Percentiles rank a stretch among this genome's conserved stretches.
Evolutionary conservation across 2,113 vertebrate genomes (phyloP).

Genomic region (Tragelaphus scriptus): DNA sequence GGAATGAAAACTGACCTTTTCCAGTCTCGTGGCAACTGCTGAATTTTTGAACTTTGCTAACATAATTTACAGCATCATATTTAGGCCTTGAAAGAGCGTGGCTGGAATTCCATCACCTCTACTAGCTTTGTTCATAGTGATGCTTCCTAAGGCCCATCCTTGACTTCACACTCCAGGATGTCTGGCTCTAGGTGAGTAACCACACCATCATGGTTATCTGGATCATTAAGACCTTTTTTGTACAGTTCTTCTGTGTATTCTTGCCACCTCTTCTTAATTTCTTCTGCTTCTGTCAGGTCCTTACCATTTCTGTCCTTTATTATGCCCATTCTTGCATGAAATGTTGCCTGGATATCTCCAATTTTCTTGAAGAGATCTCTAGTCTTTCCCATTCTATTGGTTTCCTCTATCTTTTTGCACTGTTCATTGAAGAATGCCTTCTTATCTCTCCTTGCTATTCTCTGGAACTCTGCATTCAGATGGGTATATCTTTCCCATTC

Average conservation of each 20-base stretch:
- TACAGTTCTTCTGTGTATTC: background rate
- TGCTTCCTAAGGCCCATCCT: background rate
- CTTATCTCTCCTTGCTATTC: background rate
- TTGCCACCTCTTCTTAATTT: background rate
- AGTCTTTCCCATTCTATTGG: background rate
- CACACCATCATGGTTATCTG: background rate
- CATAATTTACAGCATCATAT: background rate
- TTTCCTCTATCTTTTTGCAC: background rate
- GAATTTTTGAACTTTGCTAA: background rate
- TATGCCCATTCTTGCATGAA: background rate
- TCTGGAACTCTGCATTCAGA: background rate
- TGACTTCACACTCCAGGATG: background rate
- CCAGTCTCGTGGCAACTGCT: background rate
- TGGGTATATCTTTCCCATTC: background rate
- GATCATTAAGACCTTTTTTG: background rate
- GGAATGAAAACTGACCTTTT: background rate
- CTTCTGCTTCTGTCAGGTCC: background rate
- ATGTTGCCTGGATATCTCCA: background rate
- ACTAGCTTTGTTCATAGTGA: background rate
- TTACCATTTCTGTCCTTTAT: background rate
- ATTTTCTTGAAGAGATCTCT: background rate
- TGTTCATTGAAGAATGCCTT: background rate
- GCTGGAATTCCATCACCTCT: background rate
- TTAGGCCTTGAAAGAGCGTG: background rate
- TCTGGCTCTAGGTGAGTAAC: background rate